Evolutionary conservation across 1,140 invertebrate species (phyloP).

Genomic region (Drosophila ironensis): DNA sequence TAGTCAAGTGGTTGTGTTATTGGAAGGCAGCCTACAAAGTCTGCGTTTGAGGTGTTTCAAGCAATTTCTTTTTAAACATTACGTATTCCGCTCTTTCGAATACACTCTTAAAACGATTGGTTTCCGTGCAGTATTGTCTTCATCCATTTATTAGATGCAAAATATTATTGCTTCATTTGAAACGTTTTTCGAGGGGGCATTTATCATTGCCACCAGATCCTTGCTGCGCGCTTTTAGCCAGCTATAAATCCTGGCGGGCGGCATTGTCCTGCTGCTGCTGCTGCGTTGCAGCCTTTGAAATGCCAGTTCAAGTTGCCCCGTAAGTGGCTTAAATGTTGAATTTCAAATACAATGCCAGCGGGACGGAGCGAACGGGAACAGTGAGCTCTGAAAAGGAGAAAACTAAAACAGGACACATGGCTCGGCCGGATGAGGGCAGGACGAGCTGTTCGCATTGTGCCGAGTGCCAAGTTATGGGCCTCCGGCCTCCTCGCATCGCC

Average conservation of each 20-base stretch:
- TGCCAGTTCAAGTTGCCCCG: constrained; percentile 73
- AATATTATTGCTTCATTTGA: constrained; percentile 64
- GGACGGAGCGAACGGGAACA: not conserved
- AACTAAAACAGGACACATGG: constrained; percentile 40
- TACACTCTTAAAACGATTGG: not conserved
- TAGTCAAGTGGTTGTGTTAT: too few species aligned
- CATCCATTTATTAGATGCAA: constrained; percentile 62
- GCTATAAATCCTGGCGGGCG: constrained; percentile 65
- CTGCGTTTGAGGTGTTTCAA: too few species aligned
- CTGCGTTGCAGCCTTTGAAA: constrained; percentile 67
- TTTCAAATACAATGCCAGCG: constrained; percentile 69
- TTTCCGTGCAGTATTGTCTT: not conserved
- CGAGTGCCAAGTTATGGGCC: constrained; percentile 64
- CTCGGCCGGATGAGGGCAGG: constrained; percentile 38
- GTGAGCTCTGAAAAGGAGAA: constrained; percentile 23
- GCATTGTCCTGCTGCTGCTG: constrained; percentile 63
- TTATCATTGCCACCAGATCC: constrained; percentile 48
- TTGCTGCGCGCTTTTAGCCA: constrained; percentile 46
- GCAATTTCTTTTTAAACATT: not conserved
- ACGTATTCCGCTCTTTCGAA: not conserved
- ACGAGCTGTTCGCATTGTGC: constrained; percentile 57
- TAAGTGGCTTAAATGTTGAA: constrained; percentile 79
- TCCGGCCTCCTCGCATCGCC: constrained; percentile 46
- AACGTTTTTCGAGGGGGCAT: constrained; percentile 48
- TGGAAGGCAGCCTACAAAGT: too few species aligned